A percentile compares a stretch with the other conserved stretches of the same genome.
Conservation (phyloP, 1,140 invertebrate species). For the Galleria mellonella region DNA sequence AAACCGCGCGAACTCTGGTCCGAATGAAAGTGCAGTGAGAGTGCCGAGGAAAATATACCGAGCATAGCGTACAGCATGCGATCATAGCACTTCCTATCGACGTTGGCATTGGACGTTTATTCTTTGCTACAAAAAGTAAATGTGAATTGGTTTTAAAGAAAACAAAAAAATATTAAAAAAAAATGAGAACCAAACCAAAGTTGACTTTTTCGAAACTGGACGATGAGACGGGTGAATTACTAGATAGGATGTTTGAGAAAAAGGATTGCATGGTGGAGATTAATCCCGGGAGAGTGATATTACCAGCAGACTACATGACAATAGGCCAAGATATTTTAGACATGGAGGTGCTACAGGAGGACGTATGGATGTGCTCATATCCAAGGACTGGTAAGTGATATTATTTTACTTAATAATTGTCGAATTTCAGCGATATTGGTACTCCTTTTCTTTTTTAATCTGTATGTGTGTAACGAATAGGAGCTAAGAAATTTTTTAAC, state of each 20-base stretch:
- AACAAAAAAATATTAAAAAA: slow-evolving; percentile 15
- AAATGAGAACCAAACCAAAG: slow-evolving; percentile 51
- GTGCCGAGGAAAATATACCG: too few relatives aligned
- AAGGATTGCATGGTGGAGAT: slow-evolving; percentile 82
- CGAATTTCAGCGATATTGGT: too few relatives aligned
- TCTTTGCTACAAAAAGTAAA: too few relatives aligned
- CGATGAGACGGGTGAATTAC: slow-evolving; percentile 74
- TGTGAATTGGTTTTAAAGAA: background rate
- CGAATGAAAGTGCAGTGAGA: too few relatives aligned
- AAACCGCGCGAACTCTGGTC: too few relatives aligned
- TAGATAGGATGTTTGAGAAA: slow-evolving; percentile 80
- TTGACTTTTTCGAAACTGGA: slow-evolving; percentile 78
- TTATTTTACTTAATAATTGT: background rate
- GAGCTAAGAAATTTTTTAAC: too few relatives aligned
- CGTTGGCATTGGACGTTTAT: background rate
- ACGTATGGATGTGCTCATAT: slow-evolving; percentile 88
- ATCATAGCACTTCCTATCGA: too few relatives aligned
- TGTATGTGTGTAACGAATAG: too few relatives aligned
- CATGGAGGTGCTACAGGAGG: slow-evolving; percentile 79
- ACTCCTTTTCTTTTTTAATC: too few relatives aligned
- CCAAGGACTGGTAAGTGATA: slow-evolving; percentile 82
- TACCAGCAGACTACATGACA: slow-evolving; percentile 80
- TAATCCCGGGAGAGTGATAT: slow-evolving; percentile 79
- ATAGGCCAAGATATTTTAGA: slow-evolving; percentile 81
- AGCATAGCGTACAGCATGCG: too few relatives aligned